These are phyloP conservation scores for Syngnathoides biaculeatus DNA, from an alignment of 2,113 vertebrate species.

Conservation along the genomic window DNA sequence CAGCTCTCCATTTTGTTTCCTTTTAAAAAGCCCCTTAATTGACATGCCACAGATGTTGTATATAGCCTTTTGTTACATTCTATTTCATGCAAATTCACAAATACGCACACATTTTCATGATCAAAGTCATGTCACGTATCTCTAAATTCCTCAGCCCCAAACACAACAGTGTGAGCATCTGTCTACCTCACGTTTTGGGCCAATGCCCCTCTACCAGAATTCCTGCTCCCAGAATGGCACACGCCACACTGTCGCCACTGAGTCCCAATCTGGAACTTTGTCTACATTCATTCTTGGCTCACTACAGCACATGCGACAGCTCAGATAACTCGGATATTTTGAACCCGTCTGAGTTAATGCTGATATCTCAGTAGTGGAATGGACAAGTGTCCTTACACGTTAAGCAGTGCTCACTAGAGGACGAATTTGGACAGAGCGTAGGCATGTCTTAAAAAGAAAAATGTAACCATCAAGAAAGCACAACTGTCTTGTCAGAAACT, in stretches of 20 bases:
- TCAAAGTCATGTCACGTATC: background rate
- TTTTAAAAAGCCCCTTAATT: too few species aligned
- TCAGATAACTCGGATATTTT: conserved; percentile 71
- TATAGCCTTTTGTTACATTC: too few species aligned
- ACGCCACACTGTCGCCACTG: conserved; percentile 64
- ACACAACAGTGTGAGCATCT: conserved; percentile 38
- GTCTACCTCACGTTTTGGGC: conserved; percentile 39
- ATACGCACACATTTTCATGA: background rate
- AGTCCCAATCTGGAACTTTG: conserved; percentile 38
- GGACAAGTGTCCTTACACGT: background rate
- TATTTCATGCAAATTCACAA: too few species aligned
- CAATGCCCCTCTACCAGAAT: conserved; percentile 47
- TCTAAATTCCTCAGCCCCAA: background rate
- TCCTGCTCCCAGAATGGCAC: conserved; percentile 69
- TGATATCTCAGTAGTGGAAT: conserved; percentile 32
- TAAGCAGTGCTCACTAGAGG: background rate
- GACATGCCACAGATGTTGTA: too few species aligned
- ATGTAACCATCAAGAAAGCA: background rate
- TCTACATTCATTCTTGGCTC: conserved; percentile 62
- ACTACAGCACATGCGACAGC: conserved; percentile 54
- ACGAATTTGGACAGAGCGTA: background rate
- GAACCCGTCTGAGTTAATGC: conserved; percentile 51
- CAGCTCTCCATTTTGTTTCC: too few species aligned
- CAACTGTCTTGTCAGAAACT: background rate
- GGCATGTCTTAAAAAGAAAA: background rate